Conservation (phyloP, 2,888 invertebrate genomes). For the Hirtodrosophila duncani region DNA sequence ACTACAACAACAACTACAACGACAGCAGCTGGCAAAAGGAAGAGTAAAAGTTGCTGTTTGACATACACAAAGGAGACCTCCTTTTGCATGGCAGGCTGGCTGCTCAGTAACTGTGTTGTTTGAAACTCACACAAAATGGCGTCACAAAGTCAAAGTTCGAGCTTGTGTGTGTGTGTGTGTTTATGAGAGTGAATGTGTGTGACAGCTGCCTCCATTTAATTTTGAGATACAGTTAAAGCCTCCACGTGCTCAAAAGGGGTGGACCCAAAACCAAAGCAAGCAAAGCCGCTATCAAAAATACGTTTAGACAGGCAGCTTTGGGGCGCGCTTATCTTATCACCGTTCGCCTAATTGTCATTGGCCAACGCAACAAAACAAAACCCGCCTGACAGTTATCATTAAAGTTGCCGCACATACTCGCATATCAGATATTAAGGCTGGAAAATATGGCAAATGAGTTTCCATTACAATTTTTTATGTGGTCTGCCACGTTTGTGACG, state of each 20-base stretch:
- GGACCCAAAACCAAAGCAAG: conserved; percentile 4
- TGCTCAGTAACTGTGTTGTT: conserved; percentile 60
- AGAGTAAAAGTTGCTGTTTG: too few relatives aligned
- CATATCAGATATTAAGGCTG: background rate
- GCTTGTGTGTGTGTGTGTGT: conserved; percentile 4
- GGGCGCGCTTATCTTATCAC: conserved; percentile 64
- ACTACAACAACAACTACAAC: conserved; percentile 29
- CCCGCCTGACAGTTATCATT: conserved; percentile 40
- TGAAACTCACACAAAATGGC: conserved; percentile 39
- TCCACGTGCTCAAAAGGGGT: conserved; percentile 51
- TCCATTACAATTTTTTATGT: too few relatives aligned
- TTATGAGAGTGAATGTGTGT: conserved; percentile 26
- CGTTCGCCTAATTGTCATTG: conserved; percentile 66
- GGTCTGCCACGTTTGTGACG: conserved; percentile 43
- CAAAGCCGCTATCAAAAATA: conserved; percentile 43
- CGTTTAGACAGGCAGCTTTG: conserved; percentile 67
- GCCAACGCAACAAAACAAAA: conserved; percentile 19
- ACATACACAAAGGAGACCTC: conserved; percentile 39
- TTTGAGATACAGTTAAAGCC: conserved; percentile 43
- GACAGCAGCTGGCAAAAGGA: conserved; percentile 5
- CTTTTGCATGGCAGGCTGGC: conserved; percentile 35
- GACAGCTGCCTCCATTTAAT: conserved; percentile 69
- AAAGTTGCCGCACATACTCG: conserved; percentile 36
- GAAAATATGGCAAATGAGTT: too few relatives aligned
- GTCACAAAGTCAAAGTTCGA: conserved; percentile 43